Percentiles rank a stretch among this genome's conserved stretches.
These are phyloP conservation scores for Sander lucioperca DNA, from an alignment of 2,113 vertebrate species.

Conservation along the genomic window DNA sequence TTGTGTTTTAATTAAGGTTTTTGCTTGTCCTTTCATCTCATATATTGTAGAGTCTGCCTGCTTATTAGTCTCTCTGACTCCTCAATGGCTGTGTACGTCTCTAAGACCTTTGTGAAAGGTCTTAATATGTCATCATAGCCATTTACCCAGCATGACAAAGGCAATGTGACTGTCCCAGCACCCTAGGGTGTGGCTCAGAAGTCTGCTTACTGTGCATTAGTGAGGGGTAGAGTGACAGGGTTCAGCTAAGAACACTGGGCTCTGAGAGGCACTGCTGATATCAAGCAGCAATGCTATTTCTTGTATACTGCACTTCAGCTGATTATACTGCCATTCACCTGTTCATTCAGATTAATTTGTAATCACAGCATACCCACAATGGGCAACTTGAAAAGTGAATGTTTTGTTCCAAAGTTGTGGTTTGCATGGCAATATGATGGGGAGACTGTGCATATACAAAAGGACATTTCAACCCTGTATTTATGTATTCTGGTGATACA, in stretches of 20 bases:
- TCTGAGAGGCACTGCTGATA: slow-evolving; percentile 16
- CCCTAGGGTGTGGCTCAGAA: slow-evolving; percentile 18
- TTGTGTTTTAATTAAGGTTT: neutral
- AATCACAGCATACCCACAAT: neutral
- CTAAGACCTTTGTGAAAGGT: slow-evolving; percentile 48
- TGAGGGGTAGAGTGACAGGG: slow-evolving; percentile 6
- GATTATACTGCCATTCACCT: slow-evolving; percentile 5
- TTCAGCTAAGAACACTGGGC: slow-evolving; percentile 13
- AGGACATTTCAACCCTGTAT: neutral
- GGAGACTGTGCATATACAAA: neutral
- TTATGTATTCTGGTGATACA: neutral
- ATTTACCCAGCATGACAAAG: slow-evolving; percentile 32
- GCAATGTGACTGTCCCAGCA: slow-evolving; percentile 7
- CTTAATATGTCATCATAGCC: slow-evolving; percentile 57
- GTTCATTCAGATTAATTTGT: slow-evolving; percentile 11
- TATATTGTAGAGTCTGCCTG: neutral
- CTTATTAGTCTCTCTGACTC: slow-evolving; percentile 40
- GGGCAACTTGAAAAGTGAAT: neutral
- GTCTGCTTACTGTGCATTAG: slow-evolving; percentile 19
- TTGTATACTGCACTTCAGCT: neutral
- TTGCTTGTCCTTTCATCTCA: slow-evolving; percentile 9
- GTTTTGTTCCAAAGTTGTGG: slow-evolving; percentile 1
- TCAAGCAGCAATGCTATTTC: slow-evolving; percentile 26
- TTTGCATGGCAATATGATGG: neutral
- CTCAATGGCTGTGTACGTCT: slow-evolving; percentile 1